Conservation (phyloP, 2,113 vertebrate genomes). For the Neogale vison region DNA sequence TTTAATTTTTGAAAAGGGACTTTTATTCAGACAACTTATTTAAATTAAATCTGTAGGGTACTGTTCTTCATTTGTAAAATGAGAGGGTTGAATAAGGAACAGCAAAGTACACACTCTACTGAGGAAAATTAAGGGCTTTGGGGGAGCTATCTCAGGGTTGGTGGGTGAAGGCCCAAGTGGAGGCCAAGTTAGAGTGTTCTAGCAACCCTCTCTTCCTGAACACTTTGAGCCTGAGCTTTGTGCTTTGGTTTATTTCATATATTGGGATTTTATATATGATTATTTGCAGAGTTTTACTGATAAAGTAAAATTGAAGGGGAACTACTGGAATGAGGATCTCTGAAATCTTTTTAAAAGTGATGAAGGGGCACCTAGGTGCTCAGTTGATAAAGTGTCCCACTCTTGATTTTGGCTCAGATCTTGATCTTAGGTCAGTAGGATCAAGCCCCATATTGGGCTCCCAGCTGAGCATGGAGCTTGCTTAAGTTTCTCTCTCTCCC, state of each 20-base stretch:
- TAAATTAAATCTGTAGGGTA: not conserved
- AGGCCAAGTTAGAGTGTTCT: not conserved
- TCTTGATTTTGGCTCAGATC: too few species aligned
- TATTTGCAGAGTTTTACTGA: not conserved
- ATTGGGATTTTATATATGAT: not conserved
- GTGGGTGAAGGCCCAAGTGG: not conserved
- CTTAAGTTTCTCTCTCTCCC: too few species aligned
- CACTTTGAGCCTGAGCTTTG: not conserved
- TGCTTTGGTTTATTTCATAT: constrained; percentile 13
- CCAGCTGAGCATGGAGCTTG: too few species aligned
- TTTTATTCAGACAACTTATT: not conserved
- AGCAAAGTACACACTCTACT: not conserved
- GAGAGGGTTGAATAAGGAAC: not conserved
- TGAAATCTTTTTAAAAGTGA: not conserved
- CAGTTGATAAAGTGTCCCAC: not conserved
- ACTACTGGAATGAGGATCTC: not conserved
- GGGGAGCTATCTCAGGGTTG: not conserved
- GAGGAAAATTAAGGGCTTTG: not conserved
- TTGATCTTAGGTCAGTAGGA: too few species aligned
- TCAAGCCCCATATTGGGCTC: too few species aligned
- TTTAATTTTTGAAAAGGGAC: not conserved
- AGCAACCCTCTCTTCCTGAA: not conserved
- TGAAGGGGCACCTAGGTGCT: not conserved
- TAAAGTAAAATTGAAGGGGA: not conserved
- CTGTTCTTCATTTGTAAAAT: constrained; percentile 22